A percentile compares a stretch with the other conserved stretches of the same genome.
Conservation (phyloP, 2,888 invertebrate species). For the Acanthoscelides obtectus region DNA sequence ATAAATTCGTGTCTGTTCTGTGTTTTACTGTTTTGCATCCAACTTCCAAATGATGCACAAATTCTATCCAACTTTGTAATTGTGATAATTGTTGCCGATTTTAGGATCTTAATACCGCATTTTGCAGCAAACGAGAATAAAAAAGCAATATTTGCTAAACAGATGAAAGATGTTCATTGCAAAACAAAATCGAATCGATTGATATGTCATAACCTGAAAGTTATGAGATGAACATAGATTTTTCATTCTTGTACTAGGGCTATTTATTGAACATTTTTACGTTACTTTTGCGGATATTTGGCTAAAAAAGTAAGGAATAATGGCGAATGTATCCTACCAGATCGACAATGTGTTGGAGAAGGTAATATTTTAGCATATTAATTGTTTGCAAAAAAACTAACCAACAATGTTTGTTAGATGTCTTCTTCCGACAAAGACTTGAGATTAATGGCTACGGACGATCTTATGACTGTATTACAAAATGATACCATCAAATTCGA, state of each 20-base stretch:
- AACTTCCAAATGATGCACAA: no score
- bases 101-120: background rate
- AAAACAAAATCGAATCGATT: background rate
- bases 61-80: background rate
- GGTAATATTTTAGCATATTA: slow-evolving; percentile 50
- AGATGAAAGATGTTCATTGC: background rate
- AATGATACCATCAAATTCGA: slow-evolving; percentile 98
- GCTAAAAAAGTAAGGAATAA: slow-evolving; percentile 29
- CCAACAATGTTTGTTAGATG: slow-evolving; percentile 60
- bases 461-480: slow-evolving; percentile 97
- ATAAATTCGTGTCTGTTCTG: no score
- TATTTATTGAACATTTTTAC: background rate
- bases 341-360: slow-evolving; percentile 97
- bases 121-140: background rate
- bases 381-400: slow-evolving; percentile 7
- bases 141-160: background rate
- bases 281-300: background rate
- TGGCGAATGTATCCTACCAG: slow-evolving; percentile 79
- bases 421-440: slow-evolving; percentile 97
- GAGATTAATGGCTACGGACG: slow-evolving; percentile 99
- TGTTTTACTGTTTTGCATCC: no score
- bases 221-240: slow-evolving; percentile 20
- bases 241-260: background rate
- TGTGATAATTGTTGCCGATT: no score
- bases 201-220: slow-evolving; percentile 3